These are phyloP conservation scores for Liposcelis brunnea DNA, from an alignment of 2,888 invertebrate species.

Conservation along the genomic window DNA sequence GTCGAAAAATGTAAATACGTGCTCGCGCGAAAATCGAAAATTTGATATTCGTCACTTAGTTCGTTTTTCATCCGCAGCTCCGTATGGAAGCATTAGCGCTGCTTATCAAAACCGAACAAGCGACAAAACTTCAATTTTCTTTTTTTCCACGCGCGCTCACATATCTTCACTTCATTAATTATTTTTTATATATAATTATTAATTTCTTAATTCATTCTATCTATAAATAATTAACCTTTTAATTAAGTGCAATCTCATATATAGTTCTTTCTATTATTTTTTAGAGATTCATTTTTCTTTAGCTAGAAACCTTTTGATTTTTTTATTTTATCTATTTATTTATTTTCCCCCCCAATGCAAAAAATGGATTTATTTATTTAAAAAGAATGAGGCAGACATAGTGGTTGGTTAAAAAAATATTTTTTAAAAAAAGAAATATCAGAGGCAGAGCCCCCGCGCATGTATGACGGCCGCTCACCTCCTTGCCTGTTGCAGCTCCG, in stretches of 20 bases:
- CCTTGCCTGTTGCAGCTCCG: constrained; percentile 75
- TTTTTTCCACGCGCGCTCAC: no score
- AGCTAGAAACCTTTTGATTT: constrained; percentile 1
- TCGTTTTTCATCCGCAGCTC: no score
- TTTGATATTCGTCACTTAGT: no score
- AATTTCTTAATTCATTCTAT: constrained; percentile 6
- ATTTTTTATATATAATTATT: not conserved
- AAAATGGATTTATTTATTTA: constrained; percentile 24
- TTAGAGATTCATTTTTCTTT: not conserved
- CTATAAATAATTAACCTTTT: constrained; percentile 9
- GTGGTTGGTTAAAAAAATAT: no score
- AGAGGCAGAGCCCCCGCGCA: no score
- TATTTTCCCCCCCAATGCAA: constrained; percentile 22
- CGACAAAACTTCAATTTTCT: no score
- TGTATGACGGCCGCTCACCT: no score
- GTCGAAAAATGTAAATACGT: not conserved
- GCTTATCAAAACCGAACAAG: no score
- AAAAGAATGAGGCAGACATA: no score
- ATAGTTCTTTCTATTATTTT: constrained; percentile 1
- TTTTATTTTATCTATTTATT: constrained; percentile 21
- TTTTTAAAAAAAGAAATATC: no score
- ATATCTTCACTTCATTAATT: constrained; percentile 26
- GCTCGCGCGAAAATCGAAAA: no score
- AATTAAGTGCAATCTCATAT: constrained; percentile 7
- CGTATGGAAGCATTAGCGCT: no score